Conservation (phyloP, 2,797 vertebrate species). For the Pachyuromys duprasi region DNA sequence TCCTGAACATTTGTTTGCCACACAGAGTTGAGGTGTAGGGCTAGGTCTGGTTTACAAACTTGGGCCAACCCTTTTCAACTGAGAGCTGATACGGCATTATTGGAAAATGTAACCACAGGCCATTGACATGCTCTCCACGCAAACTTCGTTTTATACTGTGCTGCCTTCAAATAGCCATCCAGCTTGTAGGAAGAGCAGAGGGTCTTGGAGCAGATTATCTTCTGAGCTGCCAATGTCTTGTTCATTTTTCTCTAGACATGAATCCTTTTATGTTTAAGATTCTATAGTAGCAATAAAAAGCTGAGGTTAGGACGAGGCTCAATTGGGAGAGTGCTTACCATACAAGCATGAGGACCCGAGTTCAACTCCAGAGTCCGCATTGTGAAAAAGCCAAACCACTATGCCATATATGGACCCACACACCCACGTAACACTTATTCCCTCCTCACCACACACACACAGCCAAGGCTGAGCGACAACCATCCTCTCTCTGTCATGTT, state of each 20-base stretch:
- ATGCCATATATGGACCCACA: background rate
- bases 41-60: background rate
- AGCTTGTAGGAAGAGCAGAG: background rate
- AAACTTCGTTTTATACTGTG: conserved; percentile 10
- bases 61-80: background rate
- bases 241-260: background rate
- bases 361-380: background rate
- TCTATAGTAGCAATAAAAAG: background rate
- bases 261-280: background rate
- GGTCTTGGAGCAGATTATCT: background rate
- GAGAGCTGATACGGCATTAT: background rate
- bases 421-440: background rate
- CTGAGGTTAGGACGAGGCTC: no score
- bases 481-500: background rate
- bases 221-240: conserved; percentile 12
- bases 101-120: conserved; percentile 33
- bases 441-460: background rate
- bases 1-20: background rate
- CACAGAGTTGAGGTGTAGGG: background rate
- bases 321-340: background rate
- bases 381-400: background rate
- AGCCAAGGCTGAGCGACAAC: background rate
- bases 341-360: background rate
- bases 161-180: background rate
- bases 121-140: conserved; percentile 20